Percentiles rank a stretch among this genome's conserved stretches.
These are phyloP conservation scores for Pyrocoelia pectoralis DNA, from an alignment of 2,888 invertebrate species.

Conservation along the genomic window DNA sequence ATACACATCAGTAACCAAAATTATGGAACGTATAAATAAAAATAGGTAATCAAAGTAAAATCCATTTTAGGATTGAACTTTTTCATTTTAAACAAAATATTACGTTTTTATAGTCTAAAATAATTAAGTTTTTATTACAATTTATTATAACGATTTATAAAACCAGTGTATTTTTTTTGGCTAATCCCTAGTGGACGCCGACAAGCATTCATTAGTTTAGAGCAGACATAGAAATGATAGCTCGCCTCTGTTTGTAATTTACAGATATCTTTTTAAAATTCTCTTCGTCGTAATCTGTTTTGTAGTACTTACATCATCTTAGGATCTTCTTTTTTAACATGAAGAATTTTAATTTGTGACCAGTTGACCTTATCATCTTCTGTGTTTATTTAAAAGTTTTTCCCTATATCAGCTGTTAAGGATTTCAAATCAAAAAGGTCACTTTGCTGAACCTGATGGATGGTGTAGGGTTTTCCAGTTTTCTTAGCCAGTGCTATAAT, in stretches of 20 bases:
- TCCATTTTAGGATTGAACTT: too few species aligned
- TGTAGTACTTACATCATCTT: not conserved
- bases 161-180: too few species aligned
- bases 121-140: not conserved
- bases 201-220: not conserved
- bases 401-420: not conserved
- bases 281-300: not conserved
- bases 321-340: not conserved
- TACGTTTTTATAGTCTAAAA: too few species aligned
- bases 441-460: not conserved
- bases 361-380: not conserved
- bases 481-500: slow-evolving; percentile 4
- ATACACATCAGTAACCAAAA: too few species aligned
- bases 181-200: too few species aligned
- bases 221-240: not conserved
- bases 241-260: not conserved
- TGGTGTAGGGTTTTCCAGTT: not conserved
- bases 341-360: not conserved
- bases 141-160: not conserved
- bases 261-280: not conserved
- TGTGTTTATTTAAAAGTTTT: not conserved
- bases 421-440: not conserved
- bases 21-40: too few species aligned
- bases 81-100: too few species aligned
- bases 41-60: too few species aligned